Percentiles rank a stretch among this genome's conserved stretches.
phyloP scores from a whole-genome alignment of 2,113 vertebrate species.

The Columba janthina region DNA sequence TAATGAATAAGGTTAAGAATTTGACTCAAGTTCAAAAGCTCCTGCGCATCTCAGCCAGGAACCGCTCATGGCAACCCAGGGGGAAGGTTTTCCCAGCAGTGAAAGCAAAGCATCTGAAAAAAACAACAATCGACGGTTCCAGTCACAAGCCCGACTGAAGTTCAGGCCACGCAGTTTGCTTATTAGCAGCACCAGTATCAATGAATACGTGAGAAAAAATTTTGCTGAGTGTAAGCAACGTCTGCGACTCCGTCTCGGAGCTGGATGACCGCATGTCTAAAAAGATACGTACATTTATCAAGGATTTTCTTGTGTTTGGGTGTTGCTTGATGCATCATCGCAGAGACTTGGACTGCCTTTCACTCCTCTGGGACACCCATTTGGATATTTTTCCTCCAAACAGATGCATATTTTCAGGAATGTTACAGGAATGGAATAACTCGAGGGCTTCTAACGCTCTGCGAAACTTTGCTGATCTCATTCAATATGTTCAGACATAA shows the following conservation, averaged over 20 bases:
- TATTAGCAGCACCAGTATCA: not conserved
- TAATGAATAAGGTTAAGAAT: not conserved
- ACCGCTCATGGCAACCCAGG: not conserved
- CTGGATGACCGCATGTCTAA: not conserved
- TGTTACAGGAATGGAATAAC: not conserved
- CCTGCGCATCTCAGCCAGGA: not conserved
- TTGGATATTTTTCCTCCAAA: not conserved
- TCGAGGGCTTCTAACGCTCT: not conserved
- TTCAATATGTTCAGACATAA: not conserved
- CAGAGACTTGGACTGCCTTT: not conserved
- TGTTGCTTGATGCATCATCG: not conserved
- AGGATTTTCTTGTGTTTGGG: not conserved
- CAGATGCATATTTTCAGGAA: not conserved
- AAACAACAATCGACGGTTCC: not conserved
- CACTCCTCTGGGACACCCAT: not conserved
- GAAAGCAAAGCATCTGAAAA: not conserved
- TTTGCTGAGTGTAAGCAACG: not conserved
- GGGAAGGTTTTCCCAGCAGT: not conserved
- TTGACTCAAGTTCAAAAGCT: not conserved
- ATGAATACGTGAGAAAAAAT: not conserved
- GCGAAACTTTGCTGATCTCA: not conserved
- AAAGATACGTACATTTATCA: accelerated
- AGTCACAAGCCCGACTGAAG: not conserved
- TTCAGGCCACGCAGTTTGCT: not conserved
- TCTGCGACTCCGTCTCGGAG: not conserved